Evolutionary conservation across 2,888 invertebrate species (phyloP), one percentile per base, ranked within the genome.

Genomic region (Electrophaes corylata): DNA sequence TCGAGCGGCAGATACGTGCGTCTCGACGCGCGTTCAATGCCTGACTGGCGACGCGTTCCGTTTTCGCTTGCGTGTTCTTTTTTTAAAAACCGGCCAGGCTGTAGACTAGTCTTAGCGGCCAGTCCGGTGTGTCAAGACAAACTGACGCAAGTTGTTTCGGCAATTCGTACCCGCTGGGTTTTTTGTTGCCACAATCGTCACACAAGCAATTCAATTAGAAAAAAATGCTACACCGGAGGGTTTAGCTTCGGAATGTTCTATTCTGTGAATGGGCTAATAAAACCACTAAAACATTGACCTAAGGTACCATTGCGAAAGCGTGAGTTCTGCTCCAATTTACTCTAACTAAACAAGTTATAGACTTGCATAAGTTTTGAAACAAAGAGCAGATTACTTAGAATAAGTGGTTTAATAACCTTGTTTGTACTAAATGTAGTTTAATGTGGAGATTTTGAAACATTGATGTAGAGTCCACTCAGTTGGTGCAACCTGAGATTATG

Each of bases 91-190:
- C 75, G 74, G 76, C 71, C 67, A 60, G 65, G 67, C 60, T 54
- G 50, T 58, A 70, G 69, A 65, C 64, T 45, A 45, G 62, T 65
- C 67, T 72, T 72, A 69, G 71, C 71, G 75, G 80, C 78, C 82
- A 79, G 83, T 81, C 70, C 80, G 75, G 79, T 81, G 77, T 81
- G 81, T 79, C 77, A 78, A 82, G 81, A 79, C 70, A 64, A 67
- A 72, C 63, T 91, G 90, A 89, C 88, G 90, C 88, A 90, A 90
- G 86, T 71, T 47, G 79, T 89, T 91, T 89, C 82, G 84, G 84
- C 89, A 90, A 86, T 76, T 67, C 65, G 53, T 68, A 57, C 44
- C 41, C 52, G 23, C 72, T 71, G 75, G 70, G 72, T 85, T 84
- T 79, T 83, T 81, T 74, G 71, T 83, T 81, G 83, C 78, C 74